Conservation (phyloP, 1,140 invertebrate species). For the Adelges cooleyi region DNA sequence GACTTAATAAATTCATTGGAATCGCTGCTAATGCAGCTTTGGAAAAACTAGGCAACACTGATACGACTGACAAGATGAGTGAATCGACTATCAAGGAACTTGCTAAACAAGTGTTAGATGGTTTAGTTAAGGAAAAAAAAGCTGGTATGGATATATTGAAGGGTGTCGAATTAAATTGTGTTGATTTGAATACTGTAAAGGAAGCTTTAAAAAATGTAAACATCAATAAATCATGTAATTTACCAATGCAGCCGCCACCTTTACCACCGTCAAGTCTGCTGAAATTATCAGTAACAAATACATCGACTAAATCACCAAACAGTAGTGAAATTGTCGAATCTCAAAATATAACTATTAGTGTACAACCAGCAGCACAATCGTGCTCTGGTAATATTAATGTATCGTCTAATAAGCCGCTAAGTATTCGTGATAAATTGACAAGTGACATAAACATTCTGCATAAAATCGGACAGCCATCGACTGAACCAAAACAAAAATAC, state of each 20-base stretch:
- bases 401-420: background rate
- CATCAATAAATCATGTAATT: background rate
- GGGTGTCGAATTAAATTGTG: background rate
- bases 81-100: background rate
- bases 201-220: background rate
- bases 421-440: background rate
- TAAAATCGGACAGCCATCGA: background rate
- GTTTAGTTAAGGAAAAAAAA: background rate
- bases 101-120: conserved; percentile 6
- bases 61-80: background rate
- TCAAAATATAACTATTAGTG: no score
- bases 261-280: background rate
- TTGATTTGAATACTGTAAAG: conserved; percentile 10
- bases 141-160: background rate
- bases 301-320: no score
- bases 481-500: background rate
- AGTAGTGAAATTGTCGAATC: no score
- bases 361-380: no score
- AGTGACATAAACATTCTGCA: background rate
- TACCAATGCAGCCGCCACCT: background rate
- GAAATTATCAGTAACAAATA: no score
- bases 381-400: no score
- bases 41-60: conserved; percentile 1
- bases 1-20: conserved; percentile 12
- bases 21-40: background rate